Percentiles rank a stretch among this genome's conserved stretches.
Conservation (phyloP, 2,888 invertebrate species). For the Apamea sordens region DNA sequence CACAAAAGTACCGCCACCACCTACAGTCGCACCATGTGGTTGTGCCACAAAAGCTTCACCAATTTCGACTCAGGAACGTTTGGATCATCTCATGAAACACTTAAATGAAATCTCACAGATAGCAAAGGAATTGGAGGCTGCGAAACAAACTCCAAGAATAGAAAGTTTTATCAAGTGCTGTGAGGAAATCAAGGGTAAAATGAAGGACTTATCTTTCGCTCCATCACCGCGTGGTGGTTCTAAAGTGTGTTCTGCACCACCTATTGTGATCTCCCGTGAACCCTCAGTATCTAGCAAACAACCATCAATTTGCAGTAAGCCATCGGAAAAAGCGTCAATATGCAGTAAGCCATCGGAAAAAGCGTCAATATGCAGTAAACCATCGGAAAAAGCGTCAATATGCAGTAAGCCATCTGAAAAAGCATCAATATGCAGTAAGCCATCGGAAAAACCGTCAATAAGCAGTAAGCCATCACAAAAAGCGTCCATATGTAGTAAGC, state of each 20-base stretch:
- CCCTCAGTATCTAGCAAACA: neutral
- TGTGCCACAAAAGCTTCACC: neutral
- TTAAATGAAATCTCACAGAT: constrained; percentile 11
- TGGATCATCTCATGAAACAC: neutral
- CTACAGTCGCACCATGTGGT: neutral
- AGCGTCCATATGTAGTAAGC: too few relatives aligned
- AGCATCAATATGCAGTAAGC: too few relatives aligned
- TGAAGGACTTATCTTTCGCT: neutral
- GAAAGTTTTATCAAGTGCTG: constrained; percentile 19
- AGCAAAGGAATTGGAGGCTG: neutral
- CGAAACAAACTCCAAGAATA: neutral
- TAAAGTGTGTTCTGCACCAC: neutral
- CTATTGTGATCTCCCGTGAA: neutral
- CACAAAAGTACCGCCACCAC: neutral
- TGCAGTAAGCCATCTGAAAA: neutral
- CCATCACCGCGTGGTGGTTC: neutral
- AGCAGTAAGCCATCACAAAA: neutral
- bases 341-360: too few relatives aligned
- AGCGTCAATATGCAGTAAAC: too few relatives aligned
- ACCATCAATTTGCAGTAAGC: too few relatives aligned
- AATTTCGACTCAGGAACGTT: constrained; percentile 1
- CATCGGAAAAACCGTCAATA: too few relatives aligned
- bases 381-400: too few relatives aligned
- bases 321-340: too few relatives aligned
- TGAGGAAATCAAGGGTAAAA: constrained; percentile 7